These are phyloP conservation scores for Kryptopterus vitreolus DNA, from an alignment of 2,797 vertebrate species.

Conservation along the genomic window DNA sequence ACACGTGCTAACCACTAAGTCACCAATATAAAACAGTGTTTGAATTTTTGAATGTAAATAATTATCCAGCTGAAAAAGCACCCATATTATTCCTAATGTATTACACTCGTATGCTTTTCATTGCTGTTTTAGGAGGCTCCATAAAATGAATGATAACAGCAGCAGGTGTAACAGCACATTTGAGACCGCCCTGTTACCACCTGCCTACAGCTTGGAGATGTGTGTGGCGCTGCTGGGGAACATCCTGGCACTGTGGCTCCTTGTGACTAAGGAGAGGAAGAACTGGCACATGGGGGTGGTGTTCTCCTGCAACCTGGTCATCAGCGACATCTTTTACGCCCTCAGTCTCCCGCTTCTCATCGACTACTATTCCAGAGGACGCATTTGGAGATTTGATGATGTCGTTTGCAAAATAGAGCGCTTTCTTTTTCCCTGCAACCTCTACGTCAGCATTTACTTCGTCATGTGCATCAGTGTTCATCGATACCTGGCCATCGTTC, in stretches of 20 bases:
- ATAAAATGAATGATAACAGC: neutral
- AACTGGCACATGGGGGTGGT: conserved; percentile 77
- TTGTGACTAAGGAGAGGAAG: conserved; percentile 59
- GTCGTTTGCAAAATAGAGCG: conserved; percentile 73
- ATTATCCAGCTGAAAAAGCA: neutral
- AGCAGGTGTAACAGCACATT: conserved; percentile 40
- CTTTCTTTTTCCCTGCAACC: conserved; percentile 82
- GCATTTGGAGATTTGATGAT: conserved; percentile 72
- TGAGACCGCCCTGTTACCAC: conserved; percentile 70
- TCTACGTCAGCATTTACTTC: conserved; percentile 78
- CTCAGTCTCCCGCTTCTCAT: conserved; percentile 75
- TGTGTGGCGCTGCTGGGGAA: conserved; percentile 72
- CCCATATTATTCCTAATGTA: neutral
- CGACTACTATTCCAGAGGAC: conserved; percentile 65
- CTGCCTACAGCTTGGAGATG: conserved; percentile 69
- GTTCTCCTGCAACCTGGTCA: conserved; percentile 77
- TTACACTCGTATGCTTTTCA: neutral
- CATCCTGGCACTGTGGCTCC: conserved; percentile 71
- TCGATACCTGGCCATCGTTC: conserved; percentile 75
- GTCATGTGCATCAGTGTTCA: conserved; percentile 82
- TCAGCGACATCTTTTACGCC: conserved; percentile 80
- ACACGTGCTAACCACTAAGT: neutral
- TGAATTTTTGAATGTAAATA: neutral
- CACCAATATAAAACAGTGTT: neutral
- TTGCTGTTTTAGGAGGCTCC: conserved; percentile 19